Evolutionary conservation across 2,888 invertebrate genomes (phyloP), one percentile per base, ranked within the genome.

Genomic region (Parasteatoda lunata): DNA sequence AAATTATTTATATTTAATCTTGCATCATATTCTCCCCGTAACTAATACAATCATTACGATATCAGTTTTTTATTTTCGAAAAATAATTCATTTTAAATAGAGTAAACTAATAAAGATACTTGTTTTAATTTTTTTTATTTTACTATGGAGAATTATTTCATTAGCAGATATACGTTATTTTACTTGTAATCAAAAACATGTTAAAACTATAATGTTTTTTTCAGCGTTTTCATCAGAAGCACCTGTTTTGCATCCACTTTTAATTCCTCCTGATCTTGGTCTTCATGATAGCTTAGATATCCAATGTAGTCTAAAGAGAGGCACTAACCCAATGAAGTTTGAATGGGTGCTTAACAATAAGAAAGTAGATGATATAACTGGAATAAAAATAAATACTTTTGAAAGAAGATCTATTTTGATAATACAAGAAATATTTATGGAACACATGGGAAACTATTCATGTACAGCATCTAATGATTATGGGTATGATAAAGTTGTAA

Each of bases 381-480:
- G 69, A 15, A 66, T 77, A 30, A 69, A 70, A 5, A 84, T 88
- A n/a, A 88, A 75, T 48, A 82, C 70, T 11, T 82, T 75, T 0
- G 82, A 87, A 65, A 71, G 78, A 47, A 52, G 78, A 69, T 87
- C 87, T 3, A 78, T 73, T n/a, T 78, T 70, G 3, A 54, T 71
- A 3, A 89, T 87, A 3, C 70, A 79, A 52, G 75, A 65, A 11
- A 78, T 89, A 45, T 13, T 48, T 8, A 4, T 64, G 6, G 79
- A 83, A 59, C 76, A 84, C 9, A 84, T 89, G 3, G 89, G 89
- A 8, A 89, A 89, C 69, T 89, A 89, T 68, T 30, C 68, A 9
- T 68, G 81, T 15, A 82, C 15, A 30, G 83, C 77, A n/a, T 70
- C 51, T 5, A 83, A 83, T 65, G 30, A 5, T 15, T 71, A 48